Conservation (phyloP, 2,797 vertebrate genomes). For the Etheostoma nigrum region DNA sequence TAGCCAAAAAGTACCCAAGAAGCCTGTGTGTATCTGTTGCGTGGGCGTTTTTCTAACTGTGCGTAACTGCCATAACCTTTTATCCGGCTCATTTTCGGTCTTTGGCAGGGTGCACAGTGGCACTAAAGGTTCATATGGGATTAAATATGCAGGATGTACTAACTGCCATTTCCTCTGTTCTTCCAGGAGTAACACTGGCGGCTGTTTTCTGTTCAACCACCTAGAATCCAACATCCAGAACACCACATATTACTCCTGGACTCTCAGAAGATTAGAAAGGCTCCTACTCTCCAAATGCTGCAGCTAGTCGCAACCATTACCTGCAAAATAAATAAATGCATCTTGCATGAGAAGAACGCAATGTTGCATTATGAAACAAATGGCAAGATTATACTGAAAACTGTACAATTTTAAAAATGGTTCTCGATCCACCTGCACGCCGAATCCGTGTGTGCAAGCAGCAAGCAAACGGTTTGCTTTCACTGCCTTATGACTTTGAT, state of each 20-base stretch:
- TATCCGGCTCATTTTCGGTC: conserved; percentile 6
- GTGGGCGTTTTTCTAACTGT: conserved; percentile 10
- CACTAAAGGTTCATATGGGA: conserved; percentile 15
- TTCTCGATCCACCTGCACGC: conserved; percentile 89
- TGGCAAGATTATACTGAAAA: conserved; percentile 60
- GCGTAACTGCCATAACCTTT: conserved; percentile 7
- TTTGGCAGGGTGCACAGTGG: conserved; percentile 19
- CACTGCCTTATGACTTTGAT: conserved; percentile 90
- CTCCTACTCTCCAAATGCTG: conserved; percentile 71
- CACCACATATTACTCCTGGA: conserved; percentile 66
- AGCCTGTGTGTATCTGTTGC: conserved; percentile 55
- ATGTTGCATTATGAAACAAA: conserved; percentile 83
- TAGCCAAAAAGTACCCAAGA: neutral
- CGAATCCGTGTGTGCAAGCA: conserved; percentile 79
- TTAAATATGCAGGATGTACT: conserved; percentile 34
- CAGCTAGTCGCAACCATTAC: conserved; percentile 87
- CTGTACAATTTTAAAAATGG: conserved; percentile 75
- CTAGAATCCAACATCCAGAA: conserved; percentile 67
- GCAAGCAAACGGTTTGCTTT: conserved; percentile 80
- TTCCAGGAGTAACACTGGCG: conserved; percentile 74
- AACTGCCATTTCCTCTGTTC: conserved; percentile 54
- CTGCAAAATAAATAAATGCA: conserved; percentile 85
- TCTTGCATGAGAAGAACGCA: conserved; percentile 93
- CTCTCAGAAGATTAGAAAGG: conserved; percentile 68
- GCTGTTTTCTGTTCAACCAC: conserved; percentile 72